Base-by-base conservation (phyloP, 2,888 invertebrate genomes). In the Catocala sponsa region DNA sequence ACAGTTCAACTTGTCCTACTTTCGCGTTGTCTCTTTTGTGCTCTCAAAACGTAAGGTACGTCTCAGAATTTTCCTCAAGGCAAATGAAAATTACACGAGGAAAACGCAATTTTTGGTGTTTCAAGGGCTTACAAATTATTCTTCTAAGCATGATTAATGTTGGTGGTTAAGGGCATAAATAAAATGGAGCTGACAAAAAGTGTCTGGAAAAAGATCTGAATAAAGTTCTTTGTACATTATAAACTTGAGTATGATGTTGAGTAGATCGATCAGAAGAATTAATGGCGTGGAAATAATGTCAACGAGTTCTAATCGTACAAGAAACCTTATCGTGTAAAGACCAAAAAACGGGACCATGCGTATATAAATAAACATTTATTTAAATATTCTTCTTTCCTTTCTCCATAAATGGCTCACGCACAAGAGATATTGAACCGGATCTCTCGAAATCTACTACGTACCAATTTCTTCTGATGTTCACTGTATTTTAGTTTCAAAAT, bases 21-120 rank as follows among this genome's bases (percentile, higher is more conserved):
- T 74, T 66, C 44, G 35, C 33, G 25, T 12, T 59, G 50, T 58
- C 60, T 74, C 62, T 66, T 70, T 70, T 65, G 61, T 74, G 44
- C 59, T 60, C 62, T 43, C 15, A 46, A 44, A 74, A 66, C 60
- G 53, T 66, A 59, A 68, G 55, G 55, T 49, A 50, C 59, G 65
- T 54, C 55, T 68, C 61, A 69, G 55, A 43, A 44, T 43, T 65
- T 65, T 63, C 46, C 50, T 61, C 51, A 55, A 58, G 55, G 47
- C 13, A 55, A 38, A 63, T 71, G 57, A 50, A 57, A 60, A 65
- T 65, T 47, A 58, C 51, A 41, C 51, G 47, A 63, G 60, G 60
- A 59, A 53, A 43, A 53, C 5, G n/a, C 11, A 10, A 32, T 32
- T 53, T 15, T 7, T 43, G 25, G 25, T 38, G 38, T 51, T 5